Conservation (phyloP, 2,797 vertebrate genomes). For the Halcyon leucocephala region DNA sequence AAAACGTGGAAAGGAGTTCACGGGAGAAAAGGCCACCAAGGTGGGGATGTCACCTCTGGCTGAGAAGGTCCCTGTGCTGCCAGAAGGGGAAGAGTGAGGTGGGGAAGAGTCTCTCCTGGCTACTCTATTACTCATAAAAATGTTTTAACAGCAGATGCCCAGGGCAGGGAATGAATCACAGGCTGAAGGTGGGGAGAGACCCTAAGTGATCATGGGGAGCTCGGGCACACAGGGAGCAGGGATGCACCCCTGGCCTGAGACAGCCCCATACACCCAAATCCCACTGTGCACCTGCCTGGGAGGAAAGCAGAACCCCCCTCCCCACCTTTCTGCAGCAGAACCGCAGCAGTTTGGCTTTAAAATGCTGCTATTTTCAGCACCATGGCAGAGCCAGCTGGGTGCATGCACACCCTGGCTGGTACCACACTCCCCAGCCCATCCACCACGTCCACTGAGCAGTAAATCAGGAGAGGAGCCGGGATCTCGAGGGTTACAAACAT, state of each 20-base stretch:
- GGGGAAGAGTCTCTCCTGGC: background rate
- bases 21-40: background rate
- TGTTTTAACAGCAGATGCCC: background rate
- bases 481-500: accelerated
- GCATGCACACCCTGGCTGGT: too few relatives aligned
- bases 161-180: background rate
- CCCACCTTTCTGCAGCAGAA: background rate
- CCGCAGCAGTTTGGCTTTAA: background rate
- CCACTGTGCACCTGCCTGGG: accelerated
- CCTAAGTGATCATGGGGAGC: background rate
- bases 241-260: background rate
- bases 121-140: background rate
- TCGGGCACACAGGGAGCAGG: background rate
- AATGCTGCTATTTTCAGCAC: background rate
- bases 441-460: background rate
- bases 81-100: background rate
- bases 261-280: accelerated
- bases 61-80: background rate
- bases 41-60: background rate
- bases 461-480: background rate
- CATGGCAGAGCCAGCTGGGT: background rate
- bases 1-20: accelerated
- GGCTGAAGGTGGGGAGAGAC: background rate
- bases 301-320: background rate
- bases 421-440: background rate